Base-by-base conservation (phyloP, 2,888 invertebrate species). In the Nymphalis c-album region DNA sequence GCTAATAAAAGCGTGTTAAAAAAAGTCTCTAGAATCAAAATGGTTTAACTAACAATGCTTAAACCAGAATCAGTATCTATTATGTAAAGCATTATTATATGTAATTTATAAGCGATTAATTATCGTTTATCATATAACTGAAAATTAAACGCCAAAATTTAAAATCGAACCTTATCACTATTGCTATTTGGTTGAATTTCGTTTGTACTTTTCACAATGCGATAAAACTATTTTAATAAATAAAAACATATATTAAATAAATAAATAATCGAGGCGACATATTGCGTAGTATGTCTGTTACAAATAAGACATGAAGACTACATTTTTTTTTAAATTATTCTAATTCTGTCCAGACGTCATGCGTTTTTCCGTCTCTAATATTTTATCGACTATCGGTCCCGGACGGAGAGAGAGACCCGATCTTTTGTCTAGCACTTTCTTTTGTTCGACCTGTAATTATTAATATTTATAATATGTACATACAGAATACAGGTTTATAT, bases 281-380 rank as follows among this genome's bases (percentile, higher is more conserved):
- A 40, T 3, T 4, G 13, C 4, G 2, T 40, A 40, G 26, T 13
- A 2, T 40, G 40, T 40, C 10, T 40, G 40, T 40, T 40, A 40
- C 4, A 2, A 13, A 13, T 13, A 40, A 13, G 13, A 40, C 40
- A 40, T 13, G 40, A 20, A 18, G 8, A 48, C n/a, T 48, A 48
- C 20, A 6, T 7, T 20, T 4, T 20, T 20, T 2, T 31, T 53
- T 22, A 4, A 26, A 16, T 13, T 18, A 10, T 13, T 40, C 5
- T 57, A 83, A 70, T 83, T 82, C 69, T 82, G 83, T 45, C 82
- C 84, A 0, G 84, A 81, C 10, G 82, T 82, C 71, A 83, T 73
- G 3, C 72, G 78, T 17, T 80, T 77, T n/a, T 85, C 85, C 0
- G 77, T 68, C 18, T 85, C 84, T 7, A 84, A 64, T 0, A 84